Evolutionary conservation across 2,888 invertebrate genomes (phyloP).

Genomic region (Dusona sp.): DNA sequence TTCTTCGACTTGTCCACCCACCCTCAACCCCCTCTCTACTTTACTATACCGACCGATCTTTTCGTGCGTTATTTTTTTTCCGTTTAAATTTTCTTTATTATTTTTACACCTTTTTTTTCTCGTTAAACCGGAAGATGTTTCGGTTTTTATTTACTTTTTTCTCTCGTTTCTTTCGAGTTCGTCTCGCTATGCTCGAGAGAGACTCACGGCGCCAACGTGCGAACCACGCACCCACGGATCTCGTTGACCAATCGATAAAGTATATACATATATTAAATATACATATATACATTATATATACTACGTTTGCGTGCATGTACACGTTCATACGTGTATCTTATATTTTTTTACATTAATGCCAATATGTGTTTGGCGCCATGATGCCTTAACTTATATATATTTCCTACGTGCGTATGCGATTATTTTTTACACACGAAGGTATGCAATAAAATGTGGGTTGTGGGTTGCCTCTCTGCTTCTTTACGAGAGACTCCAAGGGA

Average conservation of each 20-base stretch:
- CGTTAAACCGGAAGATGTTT: background rate
- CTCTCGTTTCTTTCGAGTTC: slow-evolving; percentile 19
- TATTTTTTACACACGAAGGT: slow-evolving; percentile 5
- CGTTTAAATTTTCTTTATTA: slow-evolving; percentile 12
- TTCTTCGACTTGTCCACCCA: slow-evolving; percentile 47
- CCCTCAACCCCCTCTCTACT: slow-evolving; percentile 23
- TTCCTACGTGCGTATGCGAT: slow-evolving; percentile 62
- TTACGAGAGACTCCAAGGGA: slow-evolving; percentile 37
- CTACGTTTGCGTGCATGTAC: background rate
- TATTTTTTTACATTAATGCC: slow-evolving; percentile 83
- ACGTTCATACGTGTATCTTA: background rate
- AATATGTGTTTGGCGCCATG: slow-evolving; percentile 86
- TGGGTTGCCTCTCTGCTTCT: slow-evolving; percentile 41
- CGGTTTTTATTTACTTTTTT: slow-evolving; percentile 14
- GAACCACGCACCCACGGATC: slow-evolving; percentile 74
- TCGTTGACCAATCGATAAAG: slow-evolving; percentile 80
- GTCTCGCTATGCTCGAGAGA: slow-evolving; percentile 43
- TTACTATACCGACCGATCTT: slow-evolving; percentile 7
- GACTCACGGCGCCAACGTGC: slow-evolving; percentile 62
- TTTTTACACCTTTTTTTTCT: slow-evolving; percentile 7
- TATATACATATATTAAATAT: slow-evolving; percentile 84
- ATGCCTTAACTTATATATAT: slow-evolving; percentile 82
- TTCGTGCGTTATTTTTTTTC: slow-evolving; percentile 9
- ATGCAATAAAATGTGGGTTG: slow-evolving; percentile 6
- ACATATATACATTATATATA: slow-evolving; percentile 75